Evolutionary conservation across 2,797 vertebrate genomes (phyloP).

Genomic region (Hydrocynus forskahlii): DNA sequence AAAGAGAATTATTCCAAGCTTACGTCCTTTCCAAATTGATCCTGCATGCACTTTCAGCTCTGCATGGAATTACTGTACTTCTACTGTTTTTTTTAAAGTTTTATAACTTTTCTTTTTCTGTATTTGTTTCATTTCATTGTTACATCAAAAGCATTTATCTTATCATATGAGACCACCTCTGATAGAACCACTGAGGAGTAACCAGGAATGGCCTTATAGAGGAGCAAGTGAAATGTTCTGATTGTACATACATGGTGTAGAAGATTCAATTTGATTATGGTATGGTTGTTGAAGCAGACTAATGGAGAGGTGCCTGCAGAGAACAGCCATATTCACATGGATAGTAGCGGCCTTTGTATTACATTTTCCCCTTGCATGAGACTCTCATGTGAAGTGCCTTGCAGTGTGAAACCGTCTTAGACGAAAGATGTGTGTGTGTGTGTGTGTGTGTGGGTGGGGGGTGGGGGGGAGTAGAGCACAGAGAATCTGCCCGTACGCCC

Average conservation of each 20-base stretch:
- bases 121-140: too few species aligned
- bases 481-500: slow-evolving; percentile 53
- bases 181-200: neutral
- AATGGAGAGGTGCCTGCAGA: slow-evolving; percentile 18
- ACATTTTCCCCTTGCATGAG: slow-evolving; percentile 33
- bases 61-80: too few species aligned
- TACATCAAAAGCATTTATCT: neutral
- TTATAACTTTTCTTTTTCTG: too few species aligned
- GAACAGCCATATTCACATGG: slow-evolving; percentile 29
- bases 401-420: slow-evolving; percentile 55
- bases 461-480: slow-evolving; percentile 1
- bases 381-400: slow-evolving; percentile 57
- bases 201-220: slow-evolving; percentile 7
- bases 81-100: too few species aligned
- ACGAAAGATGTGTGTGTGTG: too few species aligned
- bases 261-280: slow-evolving; percentile 30
- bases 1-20: too few species aligned
- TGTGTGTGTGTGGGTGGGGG: too few species aligned
- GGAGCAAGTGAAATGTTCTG: slow-evolving; percentile 27
- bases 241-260: slow-evolving; percentile 10
- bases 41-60: too few species aligned
- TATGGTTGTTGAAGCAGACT: slow-evolving; percentile 20
- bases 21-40: too few species aligned
- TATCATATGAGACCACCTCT: neutral
- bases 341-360: slow-evolving; percentile 44